A percentile compares a stretch with the other conserved stretches of the same genome.
Conservation (phyloP, 2,888 invertebrate genomes). For the Tinea pellionella region DNA sequence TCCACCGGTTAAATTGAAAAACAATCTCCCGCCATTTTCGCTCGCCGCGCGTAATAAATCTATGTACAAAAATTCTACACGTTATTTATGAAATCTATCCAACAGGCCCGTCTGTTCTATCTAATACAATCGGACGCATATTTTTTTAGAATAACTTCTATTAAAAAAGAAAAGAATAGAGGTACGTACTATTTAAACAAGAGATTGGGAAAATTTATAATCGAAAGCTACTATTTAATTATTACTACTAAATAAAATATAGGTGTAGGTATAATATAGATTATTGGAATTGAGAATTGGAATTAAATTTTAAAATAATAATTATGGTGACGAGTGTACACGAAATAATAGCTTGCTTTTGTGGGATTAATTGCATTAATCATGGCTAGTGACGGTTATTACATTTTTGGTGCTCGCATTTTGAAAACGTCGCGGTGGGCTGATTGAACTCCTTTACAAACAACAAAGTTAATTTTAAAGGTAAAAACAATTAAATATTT, state of each 20-base stretch:
- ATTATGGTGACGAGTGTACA: slow-evolving; percentile 32
- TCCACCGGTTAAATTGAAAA: slow-evolving; percentile 67
- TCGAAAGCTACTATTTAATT: no score
- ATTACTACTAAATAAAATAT: no score
- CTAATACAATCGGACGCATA: not conserved
- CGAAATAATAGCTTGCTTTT: slow-evolving; percentile 43
- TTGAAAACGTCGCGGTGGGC: slow-evolving; percentile 34
- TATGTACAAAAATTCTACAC: slow-evolving; percentile 70
- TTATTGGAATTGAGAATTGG: no score
- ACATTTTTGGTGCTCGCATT: slow-evolving; percentile 69
- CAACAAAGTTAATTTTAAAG: slow-evolving; percentile 15
- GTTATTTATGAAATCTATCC: slow-evolving; percentile 68
- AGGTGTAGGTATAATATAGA: no score
- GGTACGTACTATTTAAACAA: no score
- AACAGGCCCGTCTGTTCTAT: slow-evolving; percentile 22
- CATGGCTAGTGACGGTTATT: slow-evolving; percentile 65
- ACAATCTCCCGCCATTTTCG: slow-evolving; percentile 70
- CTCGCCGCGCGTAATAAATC: slow-evolving; percentile 68
- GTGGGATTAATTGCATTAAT: slow-evolving; percentile 69
- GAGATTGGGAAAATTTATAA: no score
- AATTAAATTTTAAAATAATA: no score
- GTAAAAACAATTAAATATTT: slow-evolving; percentile 7
- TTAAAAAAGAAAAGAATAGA: not conserved
- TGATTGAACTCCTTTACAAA: slow-evolving; percentile 22
- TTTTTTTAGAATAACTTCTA: not conserved